phyloP scores from a whole-genome alignment of 2,888 invertebrate genomes.

The Podotricha telesiphe region DNA sequence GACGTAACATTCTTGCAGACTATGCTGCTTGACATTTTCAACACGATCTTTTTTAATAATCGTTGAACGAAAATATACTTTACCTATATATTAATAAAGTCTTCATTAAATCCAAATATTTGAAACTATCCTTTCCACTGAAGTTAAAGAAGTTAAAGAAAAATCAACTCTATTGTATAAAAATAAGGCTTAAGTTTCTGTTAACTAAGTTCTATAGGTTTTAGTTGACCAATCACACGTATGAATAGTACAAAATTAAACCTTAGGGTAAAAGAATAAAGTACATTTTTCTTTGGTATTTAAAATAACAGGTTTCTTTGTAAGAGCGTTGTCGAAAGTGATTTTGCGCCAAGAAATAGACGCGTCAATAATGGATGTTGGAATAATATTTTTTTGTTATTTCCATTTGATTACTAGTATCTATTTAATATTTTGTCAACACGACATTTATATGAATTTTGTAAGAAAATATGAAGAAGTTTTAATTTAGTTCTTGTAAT shows the following conservation, averaged over 20 bases:
- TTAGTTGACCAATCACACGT: conserved; percentile 49
- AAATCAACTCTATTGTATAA: conserved; percentile 21
- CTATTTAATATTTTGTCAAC: no score
- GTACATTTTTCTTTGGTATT: conserved; percentile 33
- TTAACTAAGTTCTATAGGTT: conserved; percentile 26
- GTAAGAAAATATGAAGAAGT: no score
- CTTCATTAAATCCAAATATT: background rate
- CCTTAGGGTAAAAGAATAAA: conserved; percentile 23
- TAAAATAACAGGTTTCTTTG: conserved; percentile 45
- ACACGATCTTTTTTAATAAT: conserved; percentile 51
- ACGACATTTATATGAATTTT: no score
- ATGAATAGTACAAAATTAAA: conserved; percentile 19
- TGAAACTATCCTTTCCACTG: conserved; percentile 19
- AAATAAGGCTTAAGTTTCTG: conserved; percentile 29
- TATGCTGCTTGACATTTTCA: conserved; percentile 58
- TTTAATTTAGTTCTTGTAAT: no score
- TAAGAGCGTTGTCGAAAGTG: conserved; percentile 48
- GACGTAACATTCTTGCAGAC: conserved; percentile 55
- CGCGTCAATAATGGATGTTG: background rate
- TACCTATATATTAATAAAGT: background rate
- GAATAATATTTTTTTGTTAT: background rate
- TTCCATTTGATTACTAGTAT: background rate
- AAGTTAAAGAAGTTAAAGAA: background rate
- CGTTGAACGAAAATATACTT: conserved; percentile 35
- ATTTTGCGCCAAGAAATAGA: conserved; percentile 42